A percentile compares a stretch with the other conserved stretches of the same genome.
These are phyloP conservation scores for Matsumyia berberina DNA, from an alignment of 2,888 invertebrate species.

Conservation along the genomic window DNA sequence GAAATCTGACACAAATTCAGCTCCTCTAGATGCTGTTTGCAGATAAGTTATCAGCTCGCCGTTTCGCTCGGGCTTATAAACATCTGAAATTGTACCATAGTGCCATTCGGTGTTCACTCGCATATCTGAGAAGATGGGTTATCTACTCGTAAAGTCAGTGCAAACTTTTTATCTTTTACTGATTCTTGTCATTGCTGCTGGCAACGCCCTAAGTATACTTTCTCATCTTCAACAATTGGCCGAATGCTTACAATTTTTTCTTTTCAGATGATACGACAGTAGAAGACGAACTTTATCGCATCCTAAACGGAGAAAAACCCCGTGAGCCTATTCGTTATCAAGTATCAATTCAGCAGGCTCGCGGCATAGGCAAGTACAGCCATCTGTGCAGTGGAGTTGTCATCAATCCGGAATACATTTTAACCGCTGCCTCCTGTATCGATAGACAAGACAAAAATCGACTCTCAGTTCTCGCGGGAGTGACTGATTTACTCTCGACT, in stretches of 20 bases:
- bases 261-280: background rate
- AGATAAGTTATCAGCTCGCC: too few relatives aligned
- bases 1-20: too few relatives aligned
- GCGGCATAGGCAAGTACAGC: background rate
- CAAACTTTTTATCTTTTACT: background rate
- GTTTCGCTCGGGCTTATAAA: background rate
- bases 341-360: background rate
- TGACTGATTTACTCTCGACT: background rate
- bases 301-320: background rate
- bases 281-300: background rate
- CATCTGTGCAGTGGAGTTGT: conserved; percentile 1
- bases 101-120: background rate
- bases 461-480: conserved; percentile 9
- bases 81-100: background rate
- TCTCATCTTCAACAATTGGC: too few relatives aligned
- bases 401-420: background rate
- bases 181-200: background rate
- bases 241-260: background rate
- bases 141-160: background rate
- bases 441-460: background rate
- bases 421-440: conserved; percentile 8
- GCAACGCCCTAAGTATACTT: background rate
- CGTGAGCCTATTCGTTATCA: background rate
- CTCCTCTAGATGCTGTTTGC: too few relatives aligned
- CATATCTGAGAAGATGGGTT: background rate